These are phyloP conservation scores for Hydrolagus colliei DNA, from an alignment of 2,797 vertebrate genomes.

Conservation along the genomic window DNA sequence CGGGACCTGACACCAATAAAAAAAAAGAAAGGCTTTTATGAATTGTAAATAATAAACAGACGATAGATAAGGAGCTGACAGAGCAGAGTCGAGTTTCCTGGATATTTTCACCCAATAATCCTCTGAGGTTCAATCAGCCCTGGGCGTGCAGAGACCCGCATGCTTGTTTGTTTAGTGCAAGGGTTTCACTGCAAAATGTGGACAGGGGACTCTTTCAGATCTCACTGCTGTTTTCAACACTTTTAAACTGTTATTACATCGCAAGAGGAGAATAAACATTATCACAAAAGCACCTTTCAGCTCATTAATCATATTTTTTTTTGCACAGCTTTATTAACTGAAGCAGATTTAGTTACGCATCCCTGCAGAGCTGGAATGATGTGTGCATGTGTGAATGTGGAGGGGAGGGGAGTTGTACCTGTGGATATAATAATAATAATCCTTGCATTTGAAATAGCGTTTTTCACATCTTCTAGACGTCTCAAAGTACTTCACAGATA, in stretches of 20 bases:
- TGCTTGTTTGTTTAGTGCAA: constrained; percentile 44
- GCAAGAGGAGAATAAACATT: constrained; percentile 49
- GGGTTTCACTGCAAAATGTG: too few relatives aligned
- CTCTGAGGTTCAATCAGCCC: constrained; percentile 57
- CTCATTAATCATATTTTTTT: too few relatives aligned
- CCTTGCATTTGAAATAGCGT: too few relatives aligned
- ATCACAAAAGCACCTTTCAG: neutral
- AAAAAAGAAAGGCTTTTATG: constrained; percentile 17
- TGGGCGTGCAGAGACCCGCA: constrained; percentile 48
- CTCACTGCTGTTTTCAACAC: constrained; percentile 36
- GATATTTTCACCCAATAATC: constrained; percentile 62
- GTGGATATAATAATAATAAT: too few relatives aligned
- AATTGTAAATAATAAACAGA: constrained; percentile 12
- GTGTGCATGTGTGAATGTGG: too few relatives aligned
- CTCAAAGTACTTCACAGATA: too few relatives aligned
- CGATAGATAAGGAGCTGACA: constrained; percentile 37
- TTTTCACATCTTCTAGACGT: too few relatives aligned
- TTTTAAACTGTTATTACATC: constrained; percentile 45
- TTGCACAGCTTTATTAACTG: too few relatives aligned
- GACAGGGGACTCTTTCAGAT: too few relatives aligned
- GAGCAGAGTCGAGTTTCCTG: constrained; percentile 54
- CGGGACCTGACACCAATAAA: neutral
- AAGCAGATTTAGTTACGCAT: too few relatives aligned
- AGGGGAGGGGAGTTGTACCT: too few relatives aligned
- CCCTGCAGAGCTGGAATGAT: too few relatives aligned